Base-by-base conservation (phyloP, 37 sponge, comb jelly and placozoan genomes). In the Chondrilla cf. caribensis region DNA sequence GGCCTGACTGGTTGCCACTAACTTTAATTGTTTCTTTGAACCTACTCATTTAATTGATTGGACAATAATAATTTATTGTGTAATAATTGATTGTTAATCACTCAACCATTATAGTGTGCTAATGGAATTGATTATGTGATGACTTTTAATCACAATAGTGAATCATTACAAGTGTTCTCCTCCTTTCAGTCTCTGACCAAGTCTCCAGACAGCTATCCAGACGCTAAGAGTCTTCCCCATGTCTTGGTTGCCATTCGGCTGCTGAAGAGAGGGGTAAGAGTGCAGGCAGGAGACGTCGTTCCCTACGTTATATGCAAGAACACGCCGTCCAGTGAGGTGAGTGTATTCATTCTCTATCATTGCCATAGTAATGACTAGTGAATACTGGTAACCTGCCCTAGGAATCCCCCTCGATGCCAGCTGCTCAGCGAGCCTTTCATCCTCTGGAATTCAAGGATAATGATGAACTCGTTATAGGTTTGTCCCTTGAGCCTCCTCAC, bases 281-380 rank as follows among this genome's bases (percentile, higher is more conserved):
- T 96, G 17, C 90, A 91, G 42, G 58, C 93, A 66, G 99, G 99
- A 47, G 96, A 98, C 79, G 96, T 91, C 37, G 87, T 98, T 3
- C 96, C 97, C 25, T 98, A 96, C 66, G 77, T 96, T 31, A 94
- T 98, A 57, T 98, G 99, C 78, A 65, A 90, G 83, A 90, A 85
- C 7, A 68, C 57, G 17, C 35, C 47, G 25, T 38, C 51, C 51
- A 47, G 11, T 47, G 51, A 47, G 6, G 51, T 47, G 51, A 47
- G 51, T 60, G 18, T 24, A 31, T 28, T 21, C 15, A 37, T 18
- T 36, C 11, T 26, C 17, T 38, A 7, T 71, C n/a, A n/a, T n/a
- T n/a, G n/a, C n/a, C n/a, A n/a, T n/a, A n/a, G n/a, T n/a, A n/a
- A n/a, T n/a, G n/a, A n/a, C 8, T 73, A 73, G 38, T 73, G 38